Base-by-base conservation (phyloP, 2,888 invertebrate genomes). In the Leptinotarsa tumamoca region DNA sequence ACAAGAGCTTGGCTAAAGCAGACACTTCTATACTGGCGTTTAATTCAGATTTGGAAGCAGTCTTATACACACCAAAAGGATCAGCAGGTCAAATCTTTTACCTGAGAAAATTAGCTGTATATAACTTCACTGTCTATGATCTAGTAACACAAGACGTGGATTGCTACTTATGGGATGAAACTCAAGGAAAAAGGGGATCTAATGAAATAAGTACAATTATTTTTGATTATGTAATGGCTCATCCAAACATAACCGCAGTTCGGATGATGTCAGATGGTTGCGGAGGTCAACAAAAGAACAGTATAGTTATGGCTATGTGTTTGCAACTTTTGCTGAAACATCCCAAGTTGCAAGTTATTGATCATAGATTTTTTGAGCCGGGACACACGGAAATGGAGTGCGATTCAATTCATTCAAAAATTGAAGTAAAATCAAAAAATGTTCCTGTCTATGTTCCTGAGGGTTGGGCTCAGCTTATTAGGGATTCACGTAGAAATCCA, bases 141-240 rank as follows among this genome's bases (percentile, higher is more conserved):
- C 50, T 71, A 63, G 33, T n/a, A 17, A 71, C 17, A 7, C 82
- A 85, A 80, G 80, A 85, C 52, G 83, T 83, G 68, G 71, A 74
- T 33, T 33, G 33, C 33, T 33, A 33, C 52, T 85, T 83, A 52
- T 83, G 83, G 84, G 80, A 84, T 78, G 82, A 86, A 77, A 84
- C 83, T 15, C 79, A 84, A 79, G 85, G 83, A 49, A 84, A 83
- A 80, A 80, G 82, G 51, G 82, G 83, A 63, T 78, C 78, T 74
- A 82, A 81, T 71, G 81, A 84, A 79, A 83, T 85, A 73, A 67
- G 81, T 63, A 79, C 83, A 15, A 82, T 80, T 61, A 71, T 83
- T 66, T 74, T 78, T 74, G 74, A 78, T 58, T 83, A 78, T 71
- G 75, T 83, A 27, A 68, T 74, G 69, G 50, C 70, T 66, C 75